Evolutionary conservation across 2,888 invertebrate genomes (phyloP).

Genomic region (Rhodophaea formosa): DNA sequence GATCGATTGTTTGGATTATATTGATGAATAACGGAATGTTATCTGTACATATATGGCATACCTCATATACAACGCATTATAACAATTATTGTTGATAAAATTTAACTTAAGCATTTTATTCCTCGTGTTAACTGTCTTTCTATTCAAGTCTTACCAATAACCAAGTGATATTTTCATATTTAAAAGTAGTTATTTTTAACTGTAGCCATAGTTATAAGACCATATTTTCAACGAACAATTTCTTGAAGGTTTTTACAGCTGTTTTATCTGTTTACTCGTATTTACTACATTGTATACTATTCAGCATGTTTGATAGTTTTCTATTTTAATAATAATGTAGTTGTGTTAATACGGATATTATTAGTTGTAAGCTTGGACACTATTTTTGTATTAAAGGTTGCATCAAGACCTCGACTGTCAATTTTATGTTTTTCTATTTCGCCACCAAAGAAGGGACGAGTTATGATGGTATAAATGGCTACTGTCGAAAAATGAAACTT

Average conservation of each 20-base stretch:
- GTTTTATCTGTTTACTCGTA: constrained; percentile 45
- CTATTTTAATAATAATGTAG: constrained; percentile 33
- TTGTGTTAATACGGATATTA: constrained; percentile 24
- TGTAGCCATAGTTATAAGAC: constrained; percentile 52
- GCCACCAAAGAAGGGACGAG: neutral
- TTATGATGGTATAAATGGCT: constrained; percentile 4
- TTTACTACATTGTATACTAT: constrained; percentile 39
- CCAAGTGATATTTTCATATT: constrained; percentile 70
- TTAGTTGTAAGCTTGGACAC: constrained; percentile 32
- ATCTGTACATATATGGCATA: constrained; percentile 6
- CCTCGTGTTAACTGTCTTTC: constrained; percentile 27
- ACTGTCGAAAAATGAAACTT: neutral
- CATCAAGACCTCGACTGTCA: neutral
- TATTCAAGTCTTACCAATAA: constrained; percentile 58
- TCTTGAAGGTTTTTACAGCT: constrained; percentile 36
- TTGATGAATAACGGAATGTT: neutral
- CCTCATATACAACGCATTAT: constrained; percentile 19
- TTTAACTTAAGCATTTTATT: constrained; percentile 9
- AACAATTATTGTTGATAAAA: constrained; percentile 9
- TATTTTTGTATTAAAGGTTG: constrained; percentile 29
- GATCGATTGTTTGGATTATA: neutral
- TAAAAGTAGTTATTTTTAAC: constrained; percentile 54
- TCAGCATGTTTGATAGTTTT: constrained; percentile 34
- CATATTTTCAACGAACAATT: constrained; percentile 68
- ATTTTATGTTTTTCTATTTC: neutral